Evolutionary conservation across 2,888 invertebrate species (phyloP).

Genomic region (Helleia helle): DNA sequence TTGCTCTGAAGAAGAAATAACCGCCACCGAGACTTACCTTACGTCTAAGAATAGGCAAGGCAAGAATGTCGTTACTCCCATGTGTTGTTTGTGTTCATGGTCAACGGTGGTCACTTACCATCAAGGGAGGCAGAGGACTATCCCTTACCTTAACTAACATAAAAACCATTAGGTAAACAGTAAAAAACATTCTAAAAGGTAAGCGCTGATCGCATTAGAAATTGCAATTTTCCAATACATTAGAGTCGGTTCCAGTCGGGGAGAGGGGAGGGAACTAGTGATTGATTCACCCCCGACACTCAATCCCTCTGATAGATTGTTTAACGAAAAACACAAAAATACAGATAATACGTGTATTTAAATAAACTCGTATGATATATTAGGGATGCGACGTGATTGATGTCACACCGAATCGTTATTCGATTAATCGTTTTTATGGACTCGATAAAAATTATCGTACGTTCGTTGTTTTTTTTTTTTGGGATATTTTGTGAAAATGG

Average conservation of each 20-base stretch:
- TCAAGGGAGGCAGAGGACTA: too few species aligned
- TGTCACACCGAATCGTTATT: constrained; percentile 5
- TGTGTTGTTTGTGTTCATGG: too few species aligned
- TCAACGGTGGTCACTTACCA: too few species aligned
- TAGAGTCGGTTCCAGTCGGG: constrained; percentile 31
- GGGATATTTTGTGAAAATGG: too few species aligned
- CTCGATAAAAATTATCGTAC: not conserved
- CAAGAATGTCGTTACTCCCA: too few species aligned
- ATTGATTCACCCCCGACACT: constrained; percentile 20
- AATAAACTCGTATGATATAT: constrained; percentile 17
- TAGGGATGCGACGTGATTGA: constrained; percentile 8
- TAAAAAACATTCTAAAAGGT: too few species aligned
- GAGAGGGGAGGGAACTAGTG: constrained; percentile 13
- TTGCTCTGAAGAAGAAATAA: too few species aligned
- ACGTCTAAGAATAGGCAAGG: too few species aligned
- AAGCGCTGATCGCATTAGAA: constrained; percentile 21
- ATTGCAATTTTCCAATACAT: constrained; percentile 58
- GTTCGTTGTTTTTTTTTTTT: not conserved
- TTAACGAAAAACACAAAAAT: constrained; percentile 15
- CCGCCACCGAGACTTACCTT: too few species aligned
- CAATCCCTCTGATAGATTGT: constrained; percentile 21
- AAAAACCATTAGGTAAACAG: too few species aligned
- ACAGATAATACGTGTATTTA: constrained; percentile 18
- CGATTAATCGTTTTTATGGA: constrained; percentile 4
- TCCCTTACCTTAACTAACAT: too few species aligned